Percentiles rank a stretch among this genome's conserved stretches.
These are phyloP conservation scores for Coptotermes formosanus DNA, from an alignment of 1,140 invertebrate species.

Conservation along the genomic window DNA sequence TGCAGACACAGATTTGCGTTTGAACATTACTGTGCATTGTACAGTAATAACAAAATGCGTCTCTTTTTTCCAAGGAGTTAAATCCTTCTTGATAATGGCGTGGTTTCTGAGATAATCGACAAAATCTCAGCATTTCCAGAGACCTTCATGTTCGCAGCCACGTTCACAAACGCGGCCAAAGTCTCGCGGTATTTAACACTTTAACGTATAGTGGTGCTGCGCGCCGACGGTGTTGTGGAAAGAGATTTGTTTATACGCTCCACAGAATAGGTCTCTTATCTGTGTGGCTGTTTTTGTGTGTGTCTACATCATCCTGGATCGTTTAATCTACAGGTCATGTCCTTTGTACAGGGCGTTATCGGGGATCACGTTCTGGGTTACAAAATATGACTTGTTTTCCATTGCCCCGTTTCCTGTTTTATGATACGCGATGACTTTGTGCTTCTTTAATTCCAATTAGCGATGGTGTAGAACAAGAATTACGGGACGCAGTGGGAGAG, in stretches of 20 bases:
- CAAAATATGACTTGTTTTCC: conserved; percentile 5
- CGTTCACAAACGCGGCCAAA: no score
- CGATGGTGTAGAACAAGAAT: background rate
- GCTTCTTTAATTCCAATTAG: background rate
- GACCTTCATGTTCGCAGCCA: no score
- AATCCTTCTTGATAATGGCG: no score
- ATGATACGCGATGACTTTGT: background rate
- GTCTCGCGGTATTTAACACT: background rate
- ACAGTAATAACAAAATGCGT: no score
- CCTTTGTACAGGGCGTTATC: background rate
- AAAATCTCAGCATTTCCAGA: no score
- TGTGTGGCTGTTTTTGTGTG: background rate
- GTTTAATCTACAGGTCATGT: background rate
- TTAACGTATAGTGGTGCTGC: background rate
- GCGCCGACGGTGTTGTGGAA: background rate
- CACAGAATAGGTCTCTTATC: background rate
- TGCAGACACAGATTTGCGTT: no score
- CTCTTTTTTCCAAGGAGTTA: no score
- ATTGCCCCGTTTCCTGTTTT: conserved; percentile 4
- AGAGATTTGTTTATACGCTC: background rate
- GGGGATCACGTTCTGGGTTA: background rate
- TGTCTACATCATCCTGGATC: background rate
- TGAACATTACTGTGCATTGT: no score
- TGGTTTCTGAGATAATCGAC: no score
- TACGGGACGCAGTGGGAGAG: background rate